Evolutionary conservation across 2,888 invertebrate genomes (phyloP), one percentile per base, ranked within the genome.

Genomic region (Acronicta aceris): DNA sequence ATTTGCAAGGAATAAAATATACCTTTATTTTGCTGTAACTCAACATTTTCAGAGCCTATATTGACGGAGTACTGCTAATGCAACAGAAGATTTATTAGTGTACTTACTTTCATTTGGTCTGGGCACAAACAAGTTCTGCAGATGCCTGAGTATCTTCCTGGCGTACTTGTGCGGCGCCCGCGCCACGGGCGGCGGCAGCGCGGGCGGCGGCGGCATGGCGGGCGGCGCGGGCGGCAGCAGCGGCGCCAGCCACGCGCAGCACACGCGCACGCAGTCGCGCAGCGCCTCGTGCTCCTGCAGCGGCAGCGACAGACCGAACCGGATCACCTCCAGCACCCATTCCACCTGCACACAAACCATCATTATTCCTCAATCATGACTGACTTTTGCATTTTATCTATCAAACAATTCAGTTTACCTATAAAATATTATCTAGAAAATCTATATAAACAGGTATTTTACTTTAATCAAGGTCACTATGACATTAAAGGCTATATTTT

Each of bases 221-320:
- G 98, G 97, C 59, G 99, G 94, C 97, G 99, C 98, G 84, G 99
- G 89, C 0, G 97, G 96, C 73, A 97, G 95, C 68, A 99, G 94
- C 3, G 99, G 98, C 0, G 98, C 97, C 71, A 99, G 94, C 99
- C 99, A 99, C 84, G 99, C 98, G 89, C 99, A 99, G 86, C 99
- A 99, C 38, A 99, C 97, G 86, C 98, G 98, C 43, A 99, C 99
- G 88, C 99, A 99, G 89, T 99, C 99, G 72, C 98, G 97, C 53
- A 99, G 97, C 0, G 98, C 98, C 80, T 99, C 99, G 87, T 99
- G 98, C 90, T 99, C 99, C 38, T 96, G 95, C 48, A 99, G 92
- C 0, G 99, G 98, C 46, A 99, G 94, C 13, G 98, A 98, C 5
- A 99, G 95, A 0, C 99, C 99, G 91, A 97, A 99, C 81, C 99